A percentile compares a stretch with the other conserved stretches of the same genome.
Conservation (phyloP, 2,113 vertebrate species). For the Poecilia latipinna region DNA sequence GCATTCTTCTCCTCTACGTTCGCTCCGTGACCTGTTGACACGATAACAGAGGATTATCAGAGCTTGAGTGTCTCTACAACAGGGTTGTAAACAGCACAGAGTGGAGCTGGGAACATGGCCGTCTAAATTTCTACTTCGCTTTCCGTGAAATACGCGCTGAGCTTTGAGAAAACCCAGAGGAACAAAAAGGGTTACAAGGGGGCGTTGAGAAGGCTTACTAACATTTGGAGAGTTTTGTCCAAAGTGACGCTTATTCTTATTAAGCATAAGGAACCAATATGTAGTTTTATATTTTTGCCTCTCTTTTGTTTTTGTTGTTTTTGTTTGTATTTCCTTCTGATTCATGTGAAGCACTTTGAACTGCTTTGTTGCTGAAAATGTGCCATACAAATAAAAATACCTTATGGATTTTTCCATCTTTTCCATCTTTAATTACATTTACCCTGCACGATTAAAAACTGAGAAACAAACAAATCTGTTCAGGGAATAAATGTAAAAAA, state of each 20-base stretch:
- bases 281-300: no score
- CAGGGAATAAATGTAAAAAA: no score
- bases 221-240: no score
- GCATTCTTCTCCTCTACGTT: conserved; percentile 84
- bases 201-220: no score
- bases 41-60: not conserved
- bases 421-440: not conserved
- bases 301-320: no score
- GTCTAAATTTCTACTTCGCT: not conserved
- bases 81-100: not conserved
- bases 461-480: not conserved
- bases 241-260: no score
- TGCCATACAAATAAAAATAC: no score
- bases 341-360: no score
- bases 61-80: not conserved
- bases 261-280: no score
- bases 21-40: conserved; percentile 81
- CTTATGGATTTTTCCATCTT: not conserved
- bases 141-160: not conserved
- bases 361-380: no score
- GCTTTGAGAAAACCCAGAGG: not conserved
- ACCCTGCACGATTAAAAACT: not conserved
- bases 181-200: no score
- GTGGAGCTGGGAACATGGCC: not conserved
- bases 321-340: no score